phyloP scores from a whole-genome alignment of 1,140 invertebrate species.

The Cryptotermes secundus region DNA sequence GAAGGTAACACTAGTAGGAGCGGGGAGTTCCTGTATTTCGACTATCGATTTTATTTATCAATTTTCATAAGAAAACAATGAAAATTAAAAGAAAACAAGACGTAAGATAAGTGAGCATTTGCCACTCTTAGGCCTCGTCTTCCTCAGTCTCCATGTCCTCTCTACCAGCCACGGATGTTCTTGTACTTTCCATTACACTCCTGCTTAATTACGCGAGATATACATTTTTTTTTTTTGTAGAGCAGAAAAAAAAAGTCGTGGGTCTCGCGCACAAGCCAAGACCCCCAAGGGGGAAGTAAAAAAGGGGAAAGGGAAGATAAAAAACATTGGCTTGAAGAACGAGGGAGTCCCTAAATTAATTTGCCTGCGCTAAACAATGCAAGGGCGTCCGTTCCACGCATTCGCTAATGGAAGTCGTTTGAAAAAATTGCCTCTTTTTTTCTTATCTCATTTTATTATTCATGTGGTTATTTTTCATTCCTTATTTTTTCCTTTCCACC shows the following conservation, averaged over 20 bases:
- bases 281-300: conserved; percentile 7
- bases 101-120: too few relatives aligned
- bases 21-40: too few relatives aligned
- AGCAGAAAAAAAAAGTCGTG: neutral
- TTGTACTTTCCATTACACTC: neutral
- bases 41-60: neutral
- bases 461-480: conserved; percentile 25
- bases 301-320: conserved; percentile 20
- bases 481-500: neutral
- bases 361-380: conserved; percentile 25
- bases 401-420: conserved; percentile 22
- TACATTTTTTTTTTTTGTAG: neutral
- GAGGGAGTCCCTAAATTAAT: conserved; percentile 20
- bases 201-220: neutral
- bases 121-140: neutral
- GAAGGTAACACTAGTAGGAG: too few relatives aligned
- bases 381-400: conserved; percentile 1
- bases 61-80: neutral
- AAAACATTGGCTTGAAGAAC: conserved; percentile 20
- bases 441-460: conserved; percentile 21
- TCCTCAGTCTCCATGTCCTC: neutral
- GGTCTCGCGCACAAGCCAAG: neutral
- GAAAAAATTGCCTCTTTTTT: conserved; percentile 19
- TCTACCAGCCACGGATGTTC: neutral
- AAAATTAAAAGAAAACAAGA: neutral